Evolutionary conservation across 2,888 invertebrate genomes (phyloP), one percentile per base, ranked within the genome.

Genomic region (Baronia brevicornis): DNA sequence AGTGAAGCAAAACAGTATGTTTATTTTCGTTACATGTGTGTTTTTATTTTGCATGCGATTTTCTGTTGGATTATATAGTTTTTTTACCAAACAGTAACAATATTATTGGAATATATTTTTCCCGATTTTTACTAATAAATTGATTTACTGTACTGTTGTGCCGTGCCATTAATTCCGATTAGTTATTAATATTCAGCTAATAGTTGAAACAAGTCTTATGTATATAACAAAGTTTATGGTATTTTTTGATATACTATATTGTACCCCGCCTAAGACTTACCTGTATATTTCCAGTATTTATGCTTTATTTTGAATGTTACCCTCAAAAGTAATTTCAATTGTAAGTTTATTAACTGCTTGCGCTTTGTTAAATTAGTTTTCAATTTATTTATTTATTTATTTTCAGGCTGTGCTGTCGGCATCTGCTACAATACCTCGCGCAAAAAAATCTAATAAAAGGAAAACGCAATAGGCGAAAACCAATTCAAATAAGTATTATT

Each of bases 391-490:
- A 15, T 31, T 31, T 48, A 47, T 72, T 73, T 75, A 73, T 74
- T 88, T 89, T 59, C 86, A 90, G 90, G 88, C 89, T 67, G 78
- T 86, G 74, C 79, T 86, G 77, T 78, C 88, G 61, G 88, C 87
- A 61, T 88, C 87, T 70, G 90, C 91, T 62, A 91, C 91, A 50
- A 85, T 92, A 50, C 91, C 91, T 49, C 88, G 91, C 68, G 88
- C 86, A 82, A 91, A 90, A 86, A 91, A 91, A 74, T 71, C 89
- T 41, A 87, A 84, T 66, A 91, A 91, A 86, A 89, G 91, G 85
- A 91, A 90, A 85, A 88, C 82, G 33, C 80, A 80, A 60, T 82
- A 74, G 54, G 48, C 24, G 36, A 46, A 38, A 35, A 45, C 48
- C 32, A 29, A 35, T 35, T 8, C 33, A 32, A 41, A 45, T 52